These are phyloP conservation scores for Hypotaenidia philippensis DNA, from an alignment of 2,797 vertebrate species.

Conservation along the genomic window DNA sequence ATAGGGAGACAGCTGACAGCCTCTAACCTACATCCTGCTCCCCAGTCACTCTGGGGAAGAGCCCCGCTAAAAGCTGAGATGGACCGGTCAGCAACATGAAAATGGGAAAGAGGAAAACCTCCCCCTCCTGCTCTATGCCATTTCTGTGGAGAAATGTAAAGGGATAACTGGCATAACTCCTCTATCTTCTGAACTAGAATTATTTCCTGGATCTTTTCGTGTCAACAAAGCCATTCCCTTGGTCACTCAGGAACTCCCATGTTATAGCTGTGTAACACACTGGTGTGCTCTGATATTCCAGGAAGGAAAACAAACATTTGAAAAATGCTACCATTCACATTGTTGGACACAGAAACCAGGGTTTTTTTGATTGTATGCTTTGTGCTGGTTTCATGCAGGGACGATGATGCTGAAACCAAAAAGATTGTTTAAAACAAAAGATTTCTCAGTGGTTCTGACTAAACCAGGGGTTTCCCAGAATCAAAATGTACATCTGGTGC, in stretches of 20 bases:
- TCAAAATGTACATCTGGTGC: background rate
- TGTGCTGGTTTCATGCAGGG: background rate
- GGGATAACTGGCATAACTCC: background rate
- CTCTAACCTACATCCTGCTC: background rate
- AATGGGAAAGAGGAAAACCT: background rate
- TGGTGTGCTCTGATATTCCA: background rate
- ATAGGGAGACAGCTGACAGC: background rate
- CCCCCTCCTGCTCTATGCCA: no score
- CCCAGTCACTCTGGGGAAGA: background rate
- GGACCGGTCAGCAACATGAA: background rate
- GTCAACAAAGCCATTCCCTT: background rate
- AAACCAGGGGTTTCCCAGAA: background rate
- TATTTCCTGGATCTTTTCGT: background rate
- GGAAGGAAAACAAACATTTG: background rate
- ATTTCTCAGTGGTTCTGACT: background rate
- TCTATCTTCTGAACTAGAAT: background rate
- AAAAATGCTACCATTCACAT: background rate
- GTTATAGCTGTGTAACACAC: background rate
- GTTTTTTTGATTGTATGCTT: background rate
- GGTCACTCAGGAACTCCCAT: background rate
- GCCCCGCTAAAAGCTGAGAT: rapidly evolving
- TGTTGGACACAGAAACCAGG: background rate
- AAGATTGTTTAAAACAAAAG: background rate
- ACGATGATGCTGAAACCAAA: background rate
- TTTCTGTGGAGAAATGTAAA: background rate